Percentiles rank a stretch among this genome's conserved stretches.
Evolutionary conservation across 2,888 invertebrate species (phyloP).

Genomic region (Dromius quadrimaculatus): DNA sequence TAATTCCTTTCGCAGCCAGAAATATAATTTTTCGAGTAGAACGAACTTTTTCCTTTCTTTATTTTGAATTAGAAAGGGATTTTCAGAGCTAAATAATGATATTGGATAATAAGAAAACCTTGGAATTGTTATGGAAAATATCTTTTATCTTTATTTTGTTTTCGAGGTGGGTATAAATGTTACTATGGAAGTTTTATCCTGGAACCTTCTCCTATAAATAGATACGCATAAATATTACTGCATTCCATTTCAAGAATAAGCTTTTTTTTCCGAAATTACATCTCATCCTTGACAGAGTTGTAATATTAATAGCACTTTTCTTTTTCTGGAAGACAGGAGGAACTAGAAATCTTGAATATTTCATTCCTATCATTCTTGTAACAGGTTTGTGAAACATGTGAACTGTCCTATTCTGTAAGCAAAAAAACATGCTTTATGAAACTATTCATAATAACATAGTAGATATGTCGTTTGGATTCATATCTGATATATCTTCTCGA

Average conservation of each 20-base stretch:
- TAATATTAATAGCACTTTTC: conserved; percentile 5
- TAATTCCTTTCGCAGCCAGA: conserved; percentile 41
- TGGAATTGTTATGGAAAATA: conserved; percentile 16
- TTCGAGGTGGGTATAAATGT: conserved; percentile 4
- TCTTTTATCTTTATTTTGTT: conserved; percentile 29
- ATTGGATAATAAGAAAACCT: conserved; percentile 10
- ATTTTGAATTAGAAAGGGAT: conserved; percentile 32
- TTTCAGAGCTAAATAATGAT: conserved; percentile 17
- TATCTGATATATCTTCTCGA: too few relatives aligned
- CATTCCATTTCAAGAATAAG: background rate
- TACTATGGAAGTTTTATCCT: conserved; percentile 11
- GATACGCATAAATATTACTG: conserved; percentile 3
- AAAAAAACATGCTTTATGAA: too few relatives aligned
- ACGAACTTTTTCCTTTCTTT: conserved; percentile 4
- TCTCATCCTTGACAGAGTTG: background rate
- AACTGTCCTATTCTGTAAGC: too few relatives aligned
- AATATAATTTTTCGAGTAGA: conserved; percentile 32
- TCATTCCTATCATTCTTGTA: too few relatives aligned
- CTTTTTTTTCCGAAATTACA: background rate
- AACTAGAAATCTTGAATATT: too few relatives aligned
- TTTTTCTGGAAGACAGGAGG: background rate
- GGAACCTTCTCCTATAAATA: conserved; percentile 15
- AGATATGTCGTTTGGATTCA: too few relatives aligned
- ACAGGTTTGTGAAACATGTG: too few relatives aligned
- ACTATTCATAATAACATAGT: too few relatives aligned